A percentile compares a stretch with the other conserved stretches of the same genome.
Conservation (phyloP, 1,140 invertebrate genomes). For the Habropoda laboriosa region DNA sequence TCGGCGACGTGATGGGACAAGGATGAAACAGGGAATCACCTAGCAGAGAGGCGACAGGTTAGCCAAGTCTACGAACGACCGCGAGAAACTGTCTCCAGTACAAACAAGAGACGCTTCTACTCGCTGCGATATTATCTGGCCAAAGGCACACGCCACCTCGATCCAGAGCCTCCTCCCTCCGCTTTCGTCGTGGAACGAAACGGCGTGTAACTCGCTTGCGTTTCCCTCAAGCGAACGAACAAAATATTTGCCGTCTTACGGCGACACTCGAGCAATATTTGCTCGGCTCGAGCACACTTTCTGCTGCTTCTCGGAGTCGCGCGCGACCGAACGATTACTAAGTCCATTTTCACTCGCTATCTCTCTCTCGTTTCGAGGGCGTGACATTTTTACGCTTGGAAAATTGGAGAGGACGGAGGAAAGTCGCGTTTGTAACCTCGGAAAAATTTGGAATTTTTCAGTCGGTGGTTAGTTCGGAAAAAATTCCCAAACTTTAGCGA, state of each 20-base stretch:
- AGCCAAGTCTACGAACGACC: neutral
- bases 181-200: conserved; percentile 1
- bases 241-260: conserved; percentile 57
- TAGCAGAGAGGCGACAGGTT: neutral
- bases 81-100: neutral
- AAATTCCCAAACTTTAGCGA: too few species aligned
- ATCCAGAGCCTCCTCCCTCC: too few species aligned
- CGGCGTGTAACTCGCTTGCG: neutral
- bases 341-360: too few species aligned
- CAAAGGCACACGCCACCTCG: neutral
- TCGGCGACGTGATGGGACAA: conserved; percentile 30
- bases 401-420: too few species aligned
- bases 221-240: neutral
- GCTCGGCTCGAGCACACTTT: conserved; percentile 28
- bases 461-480: too few species aligned
- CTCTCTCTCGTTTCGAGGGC: too few species aligned
- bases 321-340: neutral
- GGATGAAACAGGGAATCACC: conserved; percentile 9
- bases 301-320: neutral
- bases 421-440: too few species aligned
- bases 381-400: too few species aligned
- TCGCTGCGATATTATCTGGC: neutral
- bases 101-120: neutral
- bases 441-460: too few species aligned
- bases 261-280: conserved; percentile 40